A percentile compares a stretch with the other conserved stretches of the same genome.
Evolutionary conservation across 2,797 vertebrate species (phyloP).

Genomic region (Eidolon dupreanum): DNA sequence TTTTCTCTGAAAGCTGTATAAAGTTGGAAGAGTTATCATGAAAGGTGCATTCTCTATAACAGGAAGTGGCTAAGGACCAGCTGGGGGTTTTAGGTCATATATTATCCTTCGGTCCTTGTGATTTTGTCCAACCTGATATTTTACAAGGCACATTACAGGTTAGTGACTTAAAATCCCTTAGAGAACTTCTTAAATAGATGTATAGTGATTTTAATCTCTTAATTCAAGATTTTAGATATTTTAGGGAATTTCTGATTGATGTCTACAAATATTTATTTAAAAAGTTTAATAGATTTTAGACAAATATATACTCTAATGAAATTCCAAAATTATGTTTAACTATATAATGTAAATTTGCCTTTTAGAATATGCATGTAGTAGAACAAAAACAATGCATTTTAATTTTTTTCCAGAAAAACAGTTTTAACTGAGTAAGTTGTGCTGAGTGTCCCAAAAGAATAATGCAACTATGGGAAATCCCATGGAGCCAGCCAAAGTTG

Average conservation of each 20-base stretch:
- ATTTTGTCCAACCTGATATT: neutral
- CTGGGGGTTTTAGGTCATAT: neutral
- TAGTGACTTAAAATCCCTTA: neutral
- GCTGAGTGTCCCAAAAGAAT: neutral
- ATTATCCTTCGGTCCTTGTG: neutral
- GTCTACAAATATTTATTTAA: neutral
- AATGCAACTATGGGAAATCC: neutral
- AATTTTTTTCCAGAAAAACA: neutral
- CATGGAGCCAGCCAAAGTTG: neutral
- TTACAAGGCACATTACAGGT: neutral
- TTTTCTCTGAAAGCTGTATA: neutral
- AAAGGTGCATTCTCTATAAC: neutral
- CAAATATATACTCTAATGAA: neutral
- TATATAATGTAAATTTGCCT: neutral
- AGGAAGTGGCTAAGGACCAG: neutral
- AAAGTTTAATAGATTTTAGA: neutral
- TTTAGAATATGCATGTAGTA: neutral
- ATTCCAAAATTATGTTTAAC: neutral
- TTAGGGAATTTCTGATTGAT: neutral
- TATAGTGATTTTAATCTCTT: neutral
- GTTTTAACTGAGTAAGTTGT: neutral
- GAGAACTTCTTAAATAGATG: conserved; percentile 30
- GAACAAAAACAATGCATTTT: neutral
- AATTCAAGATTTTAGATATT: conserved; percentile 36
- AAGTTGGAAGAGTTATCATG: neutral